A percentile compares a stretch with the other conserved stretches of the same genome.
phyloP scores from a whole-genome alignment of 2,797 vertebrate species.

The Caiman crocodilus region DNA sequence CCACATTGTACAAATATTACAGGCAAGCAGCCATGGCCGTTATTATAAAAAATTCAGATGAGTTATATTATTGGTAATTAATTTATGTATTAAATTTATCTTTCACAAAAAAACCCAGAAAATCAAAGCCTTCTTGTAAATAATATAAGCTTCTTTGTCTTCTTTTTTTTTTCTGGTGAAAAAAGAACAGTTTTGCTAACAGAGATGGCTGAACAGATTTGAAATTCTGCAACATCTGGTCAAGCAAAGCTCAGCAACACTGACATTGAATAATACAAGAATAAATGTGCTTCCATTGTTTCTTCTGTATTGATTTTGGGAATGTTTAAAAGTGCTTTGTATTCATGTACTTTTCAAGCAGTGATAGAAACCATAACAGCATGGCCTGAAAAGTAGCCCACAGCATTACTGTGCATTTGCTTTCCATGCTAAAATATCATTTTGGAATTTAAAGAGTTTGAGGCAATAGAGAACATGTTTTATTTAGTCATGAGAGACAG shows the following conservation, averaged over 20 bases:
- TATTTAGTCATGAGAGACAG: slow-evolving; percentile 37
- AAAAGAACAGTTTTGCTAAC: slow-evolving; percentile 33
- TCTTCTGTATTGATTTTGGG: slow-evolving; percentile 63
- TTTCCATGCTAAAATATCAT: slow-evolving; percentile 48
- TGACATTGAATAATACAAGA: slow-evolving; percentile 67
- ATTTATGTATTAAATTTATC: background rate
- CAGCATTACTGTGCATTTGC: slow-evolving; percentile 42
- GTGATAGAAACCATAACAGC: slow-evolving; percentile 54
- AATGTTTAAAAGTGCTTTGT: slow-evolving; percentile 70
- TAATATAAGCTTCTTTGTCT: background rate
- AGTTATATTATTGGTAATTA: background rate
- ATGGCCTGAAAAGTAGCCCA: slow-evolving; percentile 18
- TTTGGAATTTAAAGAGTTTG: slow-evolving; percentile 62
- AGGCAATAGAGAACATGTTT: slow-evolving; percentile 57
- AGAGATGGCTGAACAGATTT: slow-evolving; percentile 62
- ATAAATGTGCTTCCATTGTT: slow-evolving; percentile 63
- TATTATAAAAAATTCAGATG: background rate
- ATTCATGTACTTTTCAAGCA: slow-evolving; percentile 69
- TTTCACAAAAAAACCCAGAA: background rate
- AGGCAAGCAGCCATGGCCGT: fast-evolving
- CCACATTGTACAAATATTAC: background rate
- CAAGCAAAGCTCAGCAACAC: slow-evolving; percentile 58
- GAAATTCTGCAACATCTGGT: slow-evolving; percentile 73
- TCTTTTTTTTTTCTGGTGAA: slow-evolving; percentile 8
- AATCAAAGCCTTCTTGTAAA: background rate